These are phyloP conservation scores for Dichetophora obliterata DNA, from an alignment of 2,888 invertebrate genomes.

Conservation along the genomic window DNA sequence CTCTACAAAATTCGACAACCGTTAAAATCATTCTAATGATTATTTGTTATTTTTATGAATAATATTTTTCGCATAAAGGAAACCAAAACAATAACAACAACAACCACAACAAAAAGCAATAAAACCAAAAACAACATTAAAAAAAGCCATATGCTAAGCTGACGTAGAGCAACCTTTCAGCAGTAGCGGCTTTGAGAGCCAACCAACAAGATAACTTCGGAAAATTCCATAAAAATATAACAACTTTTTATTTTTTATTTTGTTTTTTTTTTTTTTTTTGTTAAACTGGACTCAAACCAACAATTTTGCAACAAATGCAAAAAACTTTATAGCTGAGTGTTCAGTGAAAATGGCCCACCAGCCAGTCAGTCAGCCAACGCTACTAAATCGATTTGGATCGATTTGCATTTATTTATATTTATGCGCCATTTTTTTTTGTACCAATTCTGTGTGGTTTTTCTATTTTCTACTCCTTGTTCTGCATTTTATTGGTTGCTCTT, in stretches of 20 bases:
- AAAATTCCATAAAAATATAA: background rate
- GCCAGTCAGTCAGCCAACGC: background rate
- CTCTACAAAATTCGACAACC: background rate
- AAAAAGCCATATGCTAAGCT: background rate
- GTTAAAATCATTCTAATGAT: conserved; percentile 18
- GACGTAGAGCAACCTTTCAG: too few species aligned
- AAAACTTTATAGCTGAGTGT: too few species aligned
- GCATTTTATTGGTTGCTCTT: background rate
- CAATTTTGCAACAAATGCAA: too few species aligned
- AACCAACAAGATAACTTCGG: background rate
- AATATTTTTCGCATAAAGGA: background rate
- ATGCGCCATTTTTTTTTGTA: background rate
- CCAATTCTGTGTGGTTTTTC: background rate
- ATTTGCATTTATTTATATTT: conserved; percentile 8
- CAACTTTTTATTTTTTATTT: background rate
- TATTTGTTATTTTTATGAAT: conserved; percentile 15
- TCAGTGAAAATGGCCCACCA: too few species aligned
- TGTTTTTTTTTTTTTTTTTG: background rate
- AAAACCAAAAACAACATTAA: background rate
- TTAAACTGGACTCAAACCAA: too few species aligned
- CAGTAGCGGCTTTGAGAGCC: too few species aligned
- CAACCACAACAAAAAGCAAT: background rate
- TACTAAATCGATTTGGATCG: conserved; percentile 15
- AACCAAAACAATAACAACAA: conserved; percentile 1
- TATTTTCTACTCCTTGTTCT: background rate